These are phyloP conservation scores for Chiloscyllium plagiosum DNA, from an alignment of 2,113 vertebrate genomes.

Conservation along the genomic window DNA sequence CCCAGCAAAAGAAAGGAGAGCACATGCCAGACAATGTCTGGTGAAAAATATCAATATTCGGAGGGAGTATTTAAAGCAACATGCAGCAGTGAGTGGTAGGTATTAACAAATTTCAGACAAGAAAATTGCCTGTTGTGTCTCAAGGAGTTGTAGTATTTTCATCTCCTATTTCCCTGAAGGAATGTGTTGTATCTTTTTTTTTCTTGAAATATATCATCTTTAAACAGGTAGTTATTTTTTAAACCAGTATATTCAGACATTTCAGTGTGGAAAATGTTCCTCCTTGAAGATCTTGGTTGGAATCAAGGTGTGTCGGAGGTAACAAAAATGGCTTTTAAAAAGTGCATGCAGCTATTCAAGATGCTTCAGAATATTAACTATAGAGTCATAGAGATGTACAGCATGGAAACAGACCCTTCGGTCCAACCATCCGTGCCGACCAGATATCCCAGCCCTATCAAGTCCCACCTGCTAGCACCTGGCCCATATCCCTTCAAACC, in stretches of 20 bases:
- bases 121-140: background rate
- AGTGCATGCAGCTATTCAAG: background rate
- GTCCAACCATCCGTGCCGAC: too few relatives aligned
- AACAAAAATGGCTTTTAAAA: background rate
- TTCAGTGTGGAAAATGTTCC: background rate
- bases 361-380: background rate
- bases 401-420: too few relatives aligned
- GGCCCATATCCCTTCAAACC: too few relatives aligned
- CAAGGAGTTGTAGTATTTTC: background rate
- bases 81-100: conserved; percentile 93
- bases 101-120: background rate
- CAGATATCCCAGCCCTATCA: too few relatives aligned
- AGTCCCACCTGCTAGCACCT: too few relatives aligned
- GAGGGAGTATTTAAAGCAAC: conserved; percentile 94
- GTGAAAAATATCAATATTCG: conserved; percentile 97
- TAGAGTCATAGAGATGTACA: too few relatives aligned
- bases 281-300: background rate
- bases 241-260: background rate
- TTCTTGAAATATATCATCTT: background rate
- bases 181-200: background rate
- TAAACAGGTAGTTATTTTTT: background rate
- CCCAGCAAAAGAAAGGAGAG: conserved; percentile 90
- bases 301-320: background rate
- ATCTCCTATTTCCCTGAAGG: background rate
- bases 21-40: conserved; percentile 92